Base-by-base conservation (phyloP, 2,797 vertebrate species). In the Lagorchestes hirsutus region DNA sequence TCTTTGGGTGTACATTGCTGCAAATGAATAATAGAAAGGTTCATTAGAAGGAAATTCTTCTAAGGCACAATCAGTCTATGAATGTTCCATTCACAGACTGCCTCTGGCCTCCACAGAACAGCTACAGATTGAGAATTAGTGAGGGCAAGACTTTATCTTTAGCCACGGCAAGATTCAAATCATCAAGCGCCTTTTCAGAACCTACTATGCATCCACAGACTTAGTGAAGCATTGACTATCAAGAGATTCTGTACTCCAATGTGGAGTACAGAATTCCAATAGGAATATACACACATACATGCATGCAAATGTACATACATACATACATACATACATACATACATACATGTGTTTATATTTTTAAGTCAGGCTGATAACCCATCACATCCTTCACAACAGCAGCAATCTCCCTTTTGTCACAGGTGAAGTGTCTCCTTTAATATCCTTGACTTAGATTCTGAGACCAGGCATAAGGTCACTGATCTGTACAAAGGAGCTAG, bases 101-200 rank as follows among this genome's bases (percentile, higher is more conserved):
- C 98, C 97, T 98, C 97, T 98, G 97, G 97, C 97, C 97, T 97
- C 97, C 97, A 67, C 97, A 98, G 97, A 96, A 97, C 96, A 98
- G 96, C 97, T 97, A 96, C 96, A 97, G 97, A 97, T 97, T n/a
- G 40, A 74, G 34, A 74, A 74, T 74, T 18, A 74, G 34, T 74
- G 62, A 74, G 62, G 34, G 2, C 46, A 62, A 62, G 57, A 46
- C 1, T 52, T 54, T 10, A 29, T 74, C 34, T 95, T 54, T 46
- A 54, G 18, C 55, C 12, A 4, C n/a, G 22, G 91, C 67, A 74
- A 16, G 16, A 9, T 40, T 74, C 16, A 74, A 74, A 74, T 40
- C 59, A 74, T 16, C 1, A 40, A 74, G 14, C 14, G 6, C 40
- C 34, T 74, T n/a, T 74, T n/a, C n/a, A 74, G 16, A 74, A 18